phyloP scores from a whole-genome alignment of 2,888 invertebrate genomes.

The Erpobdella octoculata region DNA sequence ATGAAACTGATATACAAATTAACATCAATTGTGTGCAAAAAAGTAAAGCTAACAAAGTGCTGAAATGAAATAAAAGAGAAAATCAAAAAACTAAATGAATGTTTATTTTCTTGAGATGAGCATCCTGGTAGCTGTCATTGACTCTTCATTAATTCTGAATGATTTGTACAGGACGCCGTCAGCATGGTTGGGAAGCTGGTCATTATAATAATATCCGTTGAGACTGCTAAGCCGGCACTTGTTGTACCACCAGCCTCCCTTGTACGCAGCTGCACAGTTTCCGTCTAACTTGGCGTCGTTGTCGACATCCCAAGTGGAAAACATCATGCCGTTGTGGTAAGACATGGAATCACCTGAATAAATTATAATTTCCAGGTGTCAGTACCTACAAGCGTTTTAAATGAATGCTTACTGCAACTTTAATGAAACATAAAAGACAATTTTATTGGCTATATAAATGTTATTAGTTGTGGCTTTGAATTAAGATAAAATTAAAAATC shows the following conservation, averaged over 20 bases:
- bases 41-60: no score
- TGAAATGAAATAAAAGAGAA: no score
- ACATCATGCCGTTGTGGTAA: slow-evolving; percentile 48
- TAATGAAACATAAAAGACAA: background rate
- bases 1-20: no score
- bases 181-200: no score
- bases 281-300: slow-evolving; percentile 47
- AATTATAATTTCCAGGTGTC: background rate
- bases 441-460: background rate
- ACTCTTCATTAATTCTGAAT: no score
- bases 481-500: background rate
- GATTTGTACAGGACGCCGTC: no score
- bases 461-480: background rate
- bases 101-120: no score
- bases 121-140: no score
- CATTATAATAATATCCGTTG: no score
- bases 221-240: slow-evolving; percentile 46
- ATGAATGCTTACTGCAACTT: background rate
- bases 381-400: background rate
- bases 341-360: slow-evolving; percentile 47
- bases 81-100: no score
- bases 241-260: slow-evolving; percentile 51
- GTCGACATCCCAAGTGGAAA: slow-evolving; percentile 49
- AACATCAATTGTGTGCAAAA: no score
- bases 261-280: slow-evolving; percentile 49